phyloP scores from a whole-genome alignment of 2,888 invertebrate genomes.

The Sesia bembeciformis region DNA sequence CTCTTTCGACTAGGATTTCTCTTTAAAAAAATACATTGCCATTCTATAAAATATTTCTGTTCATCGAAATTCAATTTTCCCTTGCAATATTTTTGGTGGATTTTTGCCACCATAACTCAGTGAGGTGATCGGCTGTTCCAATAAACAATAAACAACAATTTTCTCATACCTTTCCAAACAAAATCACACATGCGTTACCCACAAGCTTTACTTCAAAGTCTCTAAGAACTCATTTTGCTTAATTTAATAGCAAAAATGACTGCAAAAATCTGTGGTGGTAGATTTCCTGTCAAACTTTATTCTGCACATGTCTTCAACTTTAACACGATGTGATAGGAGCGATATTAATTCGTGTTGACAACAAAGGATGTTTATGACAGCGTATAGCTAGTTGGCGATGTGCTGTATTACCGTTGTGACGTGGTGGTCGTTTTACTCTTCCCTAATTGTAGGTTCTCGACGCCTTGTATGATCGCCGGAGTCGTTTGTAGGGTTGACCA shows the following conservation, averaged over 20 bases:
- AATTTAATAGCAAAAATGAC: too few species aligned
- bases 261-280: too few species aligned
- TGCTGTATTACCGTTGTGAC: slow-evolving; percentile 59
- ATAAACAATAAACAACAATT: slow-evolving; percentile 60
- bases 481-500: slow-evolving; percentile 44
- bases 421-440: slow-evolving; percentile 22
- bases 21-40: too few species aligned
- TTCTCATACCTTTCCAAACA: slow-evolving; percentile 26
- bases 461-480: slow-evolving; percentile 49
- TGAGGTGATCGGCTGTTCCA: slow-evolving; percentile 40
- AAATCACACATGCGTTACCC: slow-evolving; percentile 4
- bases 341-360: neutral
- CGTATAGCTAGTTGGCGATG: slow-evolving; percentile 55
- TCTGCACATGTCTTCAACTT: slow-evolving; percentile 13
- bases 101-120: slow-evolving; percentile 41
- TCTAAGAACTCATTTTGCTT: too few species aligned
- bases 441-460: slow-evolving; percentile 71
- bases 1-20: too few species aligned
- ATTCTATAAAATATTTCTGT: too few species aligned
- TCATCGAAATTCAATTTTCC: slow-evolving; percentile 49
- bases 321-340: slow-evolving; percentile 6
- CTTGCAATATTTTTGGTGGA: slow-evolving; percentile 38
- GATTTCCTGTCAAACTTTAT: slow-evolving; percentile 17
- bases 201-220: too few species aligned
- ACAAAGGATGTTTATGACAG: slow-evolving; percentile 19